Conservation (phyloP, 1,140 invertebrate genomes). For the Drosophila ercepeae region DNA sequence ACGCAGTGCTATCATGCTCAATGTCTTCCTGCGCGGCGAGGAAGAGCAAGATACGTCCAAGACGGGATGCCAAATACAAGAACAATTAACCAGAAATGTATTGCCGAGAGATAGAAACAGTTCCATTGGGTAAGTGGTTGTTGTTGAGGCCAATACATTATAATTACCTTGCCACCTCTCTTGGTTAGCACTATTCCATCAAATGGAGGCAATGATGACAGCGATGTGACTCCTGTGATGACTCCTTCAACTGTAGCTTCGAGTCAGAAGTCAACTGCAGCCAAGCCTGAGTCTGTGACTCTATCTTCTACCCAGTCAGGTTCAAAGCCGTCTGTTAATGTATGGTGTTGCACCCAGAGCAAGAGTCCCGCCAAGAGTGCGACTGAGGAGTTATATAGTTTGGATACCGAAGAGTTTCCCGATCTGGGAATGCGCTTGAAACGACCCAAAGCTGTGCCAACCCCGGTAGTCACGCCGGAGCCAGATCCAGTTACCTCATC, state of each 20-base stretch:
- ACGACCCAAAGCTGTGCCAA: neutral
- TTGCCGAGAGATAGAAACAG: neutral
- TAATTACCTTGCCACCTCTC: neutral
- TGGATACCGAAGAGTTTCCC: neutral
- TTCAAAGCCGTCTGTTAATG: no score
- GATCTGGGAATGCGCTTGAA: slow-evolving; percentile 9
- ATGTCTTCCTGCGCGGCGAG: slow-evolving; percentile 31
- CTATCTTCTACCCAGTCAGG: neutral
- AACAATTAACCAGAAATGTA: neutral
- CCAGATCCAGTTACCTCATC: neutral
- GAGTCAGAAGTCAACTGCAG: neutral
- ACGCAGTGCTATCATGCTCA: slow-evolving; percentile 20
- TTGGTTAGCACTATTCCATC: slow-evolving; percentile 9
- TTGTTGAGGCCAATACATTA: neutral
- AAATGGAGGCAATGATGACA: neutral
- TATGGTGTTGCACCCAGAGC: neutral
- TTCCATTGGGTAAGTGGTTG: slow-evolving; percentile 6
- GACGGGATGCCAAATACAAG: neutral
- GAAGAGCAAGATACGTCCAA: no score
- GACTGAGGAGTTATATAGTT: neutral
- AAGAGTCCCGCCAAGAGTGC: neutral
- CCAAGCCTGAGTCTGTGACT: no score
- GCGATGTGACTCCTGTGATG: slow-evolving; percentile 2
- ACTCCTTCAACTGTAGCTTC: neutral
- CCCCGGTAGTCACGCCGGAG: neutral